These are phyloP conservation scores for Callipepla squamata DNA, from an alignment of 2,113 vertebrate species.

Conservation along the genomic window DNA sequence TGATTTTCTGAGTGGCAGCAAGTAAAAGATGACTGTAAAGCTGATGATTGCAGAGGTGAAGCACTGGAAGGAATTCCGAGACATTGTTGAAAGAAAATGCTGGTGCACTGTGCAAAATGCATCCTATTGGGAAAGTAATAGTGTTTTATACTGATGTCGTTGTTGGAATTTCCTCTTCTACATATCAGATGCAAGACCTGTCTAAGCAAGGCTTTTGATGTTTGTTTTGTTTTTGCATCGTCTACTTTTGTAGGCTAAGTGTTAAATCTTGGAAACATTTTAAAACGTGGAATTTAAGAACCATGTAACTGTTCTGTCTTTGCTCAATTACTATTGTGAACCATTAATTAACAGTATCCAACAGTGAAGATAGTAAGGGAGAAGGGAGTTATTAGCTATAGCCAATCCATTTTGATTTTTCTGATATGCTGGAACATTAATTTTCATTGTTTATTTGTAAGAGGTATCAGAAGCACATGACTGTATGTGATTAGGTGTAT, in stretches of 20 bases:
- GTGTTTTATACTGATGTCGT: not conserved
- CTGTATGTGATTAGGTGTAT: conserved; percentile 46
- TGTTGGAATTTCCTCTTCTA: not conserved
- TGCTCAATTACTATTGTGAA: not conserved
- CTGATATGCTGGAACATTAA: not conserved
- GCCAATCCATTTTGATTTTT: not conserved
- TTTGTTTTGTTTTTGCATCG: not conserved
- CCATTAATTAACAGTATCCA: not conserved
- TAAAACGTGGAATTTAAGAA: not conserved
- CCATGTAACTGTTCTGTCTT: not conserved
- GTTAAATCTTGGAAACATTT: not conserved
- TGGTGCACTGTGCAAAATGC: not conserved
- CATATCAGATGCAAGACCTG: not conserved
- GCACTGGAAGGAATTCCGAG: not conserved
- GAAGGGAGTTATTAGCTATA: not conserved
- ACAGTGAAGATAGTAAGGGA: not conserved
- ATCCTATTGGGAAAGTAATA: not conserved
- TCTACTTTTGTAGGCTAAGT: not conserved
- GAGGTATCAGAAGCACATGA: conserved; percentile 26
- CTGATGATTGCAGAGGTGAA: not conserved
- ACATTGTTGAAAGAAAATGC: not conserved
- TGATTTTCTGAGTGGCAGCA: not conserved
- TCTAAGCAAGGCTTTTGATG: not conserved
- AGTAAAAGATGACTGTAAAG: not conserved
- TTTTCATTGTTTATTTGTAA: not conserved